These are phyloP conservation scores for Protomyctophum bolini DNA, from an alignment of 2,113 vertebrate genomes.

Conservation along the genomic window DNA sequence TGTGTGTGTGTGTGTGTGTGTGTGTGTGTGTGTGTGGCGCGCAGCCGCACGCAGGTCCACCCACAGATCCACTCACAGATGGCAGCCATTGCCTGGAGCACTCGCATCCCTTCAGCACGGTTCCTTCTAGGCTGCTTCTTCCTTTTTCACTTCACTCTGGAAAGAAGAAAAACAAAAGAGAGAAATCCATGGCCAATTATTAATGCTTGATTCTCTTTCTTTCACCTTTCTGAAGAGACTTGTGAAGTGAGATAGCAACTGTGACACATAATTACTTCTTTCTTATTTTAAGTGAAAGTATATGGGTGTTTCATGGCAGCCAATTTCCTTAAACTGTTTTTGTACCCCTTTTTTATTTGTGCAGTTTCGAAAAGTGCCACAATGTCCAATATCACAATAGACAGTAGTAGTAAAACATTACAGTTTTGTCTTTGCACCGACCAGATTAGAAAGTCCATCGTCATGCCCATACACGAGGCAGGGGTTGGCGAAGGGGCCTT, in stretches of 20 bases:
- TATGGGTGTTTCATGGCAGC: slow-evolving; percentile 36
- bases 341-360: slow-evolving; percentile 16
- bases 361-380: slow-evolving; percentile 24
- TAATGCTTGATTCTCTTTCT: slow-evolving; percentile 52
- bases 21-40: slow-evolving; percentile 47
- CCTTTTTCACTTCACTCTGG: slow-evolving; percentile 52
- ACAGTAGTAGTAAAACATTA: too few species aligned
- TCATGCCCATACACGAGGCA: too few species aligned
- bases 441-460: too few species aligned
- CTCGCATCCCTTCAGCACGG: slow-evolving; percentile 47
- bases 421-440: too few species aligned
- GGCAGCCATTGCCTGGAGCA: slow-evolving; percentile 65
- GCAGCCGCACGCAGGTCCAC: slow-evolving; percentile 31
- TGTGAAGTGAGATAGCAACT: slow-evolving; percentile 55
- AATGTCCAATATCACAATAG: slow-evolving; percentile 12
- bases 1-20: too few species aligned
- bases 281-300: slow-evolving; percentile 58
- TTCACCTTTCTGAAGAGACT: slow-evolving; percentile 65
- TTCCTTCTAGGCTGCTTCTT: slow-evolving; percentile 47
- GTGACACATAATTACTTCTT: slow-evolving; percentile 55
- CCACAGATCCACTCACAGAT: slow-evolving; percentile 71
- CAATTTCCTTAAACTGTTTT: slow-evolving; percentile 27
- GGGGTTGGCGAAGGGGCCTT: too few species aligned
- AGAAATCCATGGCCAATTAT: slow-evolving; percentile 54
- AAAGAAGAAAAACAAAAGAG: neutral